Evolutionary conservation across 2,113 vertebrate species (phyloP).

Genomic region (Martes martes): DNA sequence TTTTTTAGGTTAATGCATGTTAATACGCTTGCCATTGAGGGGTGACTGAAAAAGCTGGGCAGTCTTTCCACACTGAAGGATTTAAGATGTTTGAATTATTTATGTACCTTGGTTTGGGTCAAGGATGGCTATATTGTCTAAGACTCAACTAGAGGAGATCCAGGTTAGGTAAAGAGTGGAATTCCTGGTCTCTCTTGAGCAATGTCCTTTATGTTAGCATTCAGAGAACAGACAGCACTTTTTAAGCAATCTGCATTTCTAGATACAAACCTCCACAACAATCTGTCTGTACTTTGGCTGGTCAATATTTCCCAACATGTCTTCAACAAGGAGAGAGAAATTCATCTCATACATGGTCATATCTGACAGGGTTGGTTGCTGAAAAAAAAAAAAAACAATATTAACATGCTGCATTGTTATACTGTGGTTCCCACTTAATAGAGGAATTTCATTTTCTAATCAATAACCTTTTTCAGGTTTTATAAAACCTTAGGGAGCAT

Average conservation of each 20-base stretch:
- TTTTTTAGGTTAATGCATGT: no score
- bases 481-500: constrained; percentile 11
- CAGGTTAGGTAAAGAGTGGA: neutral
- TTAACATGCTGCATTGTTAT: neutral
- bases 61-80: no score
- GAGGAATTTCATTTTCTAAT: constrained; percentile 9
- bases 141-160: neutral
- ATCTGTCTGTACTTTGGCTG: constrained; percentile 96
- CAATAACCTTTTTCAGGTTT: constrained; percentile 25
- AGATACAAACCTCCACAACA: constrained; percentile 92
- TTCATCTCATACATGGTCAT: constrained; percentile 99
- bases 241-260: neutral
- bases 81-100: neutral
- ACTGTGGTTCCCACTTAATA: neutral
- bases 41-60: neutral
- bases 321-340: constrained; percentile 98
- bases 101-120: neutral
- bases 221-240: neutral
- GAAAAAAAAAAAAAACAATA: constrained; percentile 62
- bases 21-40: neutral
- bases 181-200: neutral
- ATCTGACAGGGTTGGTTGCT: constrained; percentile 98
- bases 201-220: neutral
- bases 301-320: constrained; percentile 93
- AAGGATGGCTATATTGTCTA: neutral